Base-by-base conservation (phyloP, 2,113 vertebrate genomes). In the Solea solea region DNA sequence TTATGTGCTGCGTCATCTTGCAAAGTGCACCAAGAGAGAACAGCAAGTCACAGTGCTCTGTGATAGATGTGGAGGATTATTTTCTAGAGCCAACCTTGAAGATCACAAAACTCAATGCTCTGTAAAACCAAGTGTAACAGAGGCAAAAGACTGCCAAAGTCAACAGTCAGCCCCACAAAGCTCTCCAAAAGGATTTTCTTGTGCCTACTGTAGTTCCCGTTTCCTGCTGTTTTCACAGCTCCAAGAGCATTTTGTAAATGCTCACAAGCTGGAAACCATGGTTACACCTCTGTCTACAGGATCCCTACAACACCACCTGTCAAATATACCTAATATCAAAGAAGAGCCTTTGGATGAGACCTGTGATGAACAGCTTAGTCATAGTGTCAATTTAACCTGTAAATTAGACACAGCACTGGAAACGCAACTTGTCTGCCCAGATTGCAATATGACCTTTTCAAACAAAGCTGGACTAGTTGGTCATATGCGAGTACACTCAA, bases 171-270 rank as follows among this genome's bases (percentile, higher is more conserved):
- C 15, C 1, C 8, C 66, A 57, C 52, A 57, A 62, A 73, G 46
- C 15, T 64, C 70, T 74, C 76, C 60, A 53, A 91, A 89, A 58
- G 89, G 86, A 14, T 94, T 93, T 84, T 92, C 93, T 7, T 94
- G 94, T 87, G 89, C 90, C 49, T 89, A 88, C 64, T 94, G 94
- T 54, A 87, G 69, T 84, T 87, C 85, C 1, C 86, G 78, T 1
- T 94, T 94, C 84, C 74, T 94, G 72, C 78, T 94, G 5, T 94
- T 94, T 79, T 94, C 93, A 14, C 90, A 94, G 51, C 93, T 94
- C 10, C 94, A 94, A 64, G 91, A 94, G 21, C 94, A 94, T 83
- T 90, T 94, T 70, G 79, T 93, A 67, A 82, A 72, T 54, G 75
- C 77, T 8, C 94, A 94, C 76, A 87, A 86, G 58, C 42, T 86